These are phyloP conservation scores for Sebastes wilsoni DNA, from an alignment of 2,797 vertebrate genomes.

Conservation along the genomic window DNA sequence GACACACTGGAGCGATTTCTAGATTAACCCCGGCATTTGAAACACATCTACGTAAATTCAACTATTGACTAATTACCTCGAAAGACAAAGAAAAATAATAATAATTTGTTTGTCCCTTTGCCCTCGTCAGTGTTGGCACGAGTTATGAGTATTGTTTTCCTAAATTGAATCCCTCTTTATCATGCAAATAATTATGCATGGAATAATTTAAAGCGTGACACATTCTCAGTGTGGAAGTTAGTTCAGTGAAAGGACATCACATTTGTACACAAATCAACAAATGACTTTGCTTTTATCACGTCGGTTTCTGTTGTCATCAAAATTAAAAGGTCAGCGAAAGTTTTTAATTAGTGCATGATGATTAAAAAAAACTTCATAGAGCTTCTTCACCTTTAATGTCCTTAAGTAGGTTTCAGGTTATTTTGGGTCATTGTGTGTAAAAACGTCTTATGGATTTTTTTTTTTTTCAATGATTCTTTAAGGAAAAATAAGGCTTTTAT, in stretches of 20 bases:
- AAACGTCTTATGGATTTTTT: background rate
- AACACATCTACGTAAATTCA: constrained; percentile 41
- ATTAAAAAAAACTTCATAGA: background rate
- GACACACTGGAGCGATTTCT: constrained; percentile 32
- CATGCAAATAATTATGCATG: constrained; percentile 41
- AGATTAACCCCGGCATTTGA: constrained; percentile 57
- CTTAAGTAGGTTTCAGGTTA: background rate
- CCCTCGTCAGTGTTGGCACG: background rate
- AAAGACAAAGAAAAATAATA: constrained; percentile 11
- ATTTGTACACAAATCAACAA: background rate
- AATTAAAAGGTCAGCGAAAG: background rate
- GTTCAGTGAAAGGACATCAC: background rate
- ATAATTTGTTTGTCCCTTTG: background rate
- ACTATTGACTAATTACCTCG: constrained; percentile 43
- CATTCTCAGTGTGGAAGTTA: background rate
- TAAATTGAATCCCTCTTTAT: constrained; percentile 45
- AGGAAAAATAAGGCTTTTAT: no score
- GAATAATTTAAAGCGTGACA: constrained; percentile 31
- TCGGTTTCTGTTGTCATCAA: background rate
- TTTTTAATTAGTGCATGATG: background rate
- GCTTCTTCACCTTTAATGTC: background rate
- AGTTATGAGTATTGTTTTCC: constrained; percentile 32
- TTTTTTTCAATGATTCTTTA: background rate
- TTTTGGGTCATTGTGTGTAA: background rate
- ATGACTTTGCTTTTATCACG: background rate